Evolutionary conservation across 2,797 vertebrate genomes (phyloP), one percentile per base, ranked within the genome.

Genomic region (Phaenicophaeus curvirostris): DNA sequence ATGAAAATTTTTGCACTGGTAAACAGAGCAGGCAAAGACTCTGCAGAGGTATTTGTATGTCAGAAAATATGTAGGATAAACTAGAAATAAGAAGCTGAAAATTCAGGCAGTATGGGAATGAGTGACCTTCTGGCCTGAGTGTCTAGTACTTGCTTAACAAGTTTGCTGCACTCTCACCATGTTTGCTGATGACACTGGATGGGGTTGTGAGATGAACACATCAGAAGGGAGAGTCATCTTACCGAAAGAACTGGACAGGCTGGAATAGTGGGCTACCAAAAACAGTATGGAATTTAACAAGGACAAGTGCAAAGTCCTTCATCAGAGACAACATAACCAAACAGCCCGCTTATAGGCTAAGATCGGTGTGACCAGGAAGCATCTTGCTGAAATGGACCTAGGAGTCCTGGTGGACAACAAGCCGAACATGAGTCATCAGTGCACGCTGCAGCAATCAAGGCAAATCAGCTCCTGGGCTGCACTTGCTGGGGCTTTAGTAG

Each of bases 201-300:
- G 42, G 54, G 7, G 14, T 48, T 13, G 28, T 15, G 44, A 76
- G 25, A 18, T 27, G 41, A 55, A 28, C 1, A 1, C 0, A 0
- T 87, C 20, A 28, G 57, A 62, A 57, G 15, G 5, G 11, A 76
- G 13, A 37, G 4, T 0, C 21, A 13, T 30, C 37, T 66, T 41
- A 33, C 62, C 54, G 37, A 62, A 54, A n/a, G 6, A 33, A 12
- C n/a, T 18, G 30, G 25, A 17, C 11, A 24, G 57, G 13, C 28
- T 39, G n/a, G 11, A 17, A 66, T 33, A 68, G 30, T 35, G 35
- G 15, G 6, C 14, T 35, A 62, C 21, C 30, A 83, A 37, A 15
- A 77, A 9, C 46, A n/a, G 7, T 24, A 11, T n/a, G 33, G 51
- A 59, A 13, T 53, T 65, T 57, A 72, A 44, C 11, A 31, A 77